A percentile compares a stretch with the other conserved stretches of the same genome.
Evolutionary conservation across 2,888 invertebrate genomes (phyloP).

Genomic region (Drosophila fulvimacula): DNA sequence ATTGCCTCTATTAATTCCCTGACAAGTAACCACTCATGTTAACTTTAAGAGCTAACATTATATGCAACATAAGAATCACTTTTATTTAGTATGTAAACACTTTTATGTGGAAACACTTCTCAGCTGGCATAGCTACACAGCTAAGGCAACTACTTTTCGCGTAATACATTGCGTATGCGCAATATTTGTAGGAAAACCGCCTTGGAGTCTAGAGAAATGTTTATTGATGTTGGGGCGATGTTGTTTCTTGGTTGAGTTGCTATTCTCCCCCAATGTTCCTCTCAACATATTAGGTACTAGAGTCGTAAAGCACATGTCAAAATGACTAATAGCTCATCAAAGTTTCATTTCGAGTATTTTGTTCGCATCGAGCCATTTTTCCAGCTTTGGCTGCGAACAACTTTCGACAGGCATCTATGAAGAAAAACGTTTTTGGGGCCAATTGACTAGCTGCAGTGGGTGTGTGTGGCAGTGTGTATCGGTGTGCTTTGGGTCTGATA

Average conservation of each 20-base stretch:
- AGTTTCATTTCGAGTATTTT: constrained; percentile 65
- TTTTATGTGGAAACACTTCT: not conserved
- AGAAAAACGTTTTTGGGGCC: constrained; percentile 32
- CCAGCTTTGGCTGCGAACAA: constrained; percentile 31
- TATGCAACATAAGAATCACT: constrained; percentile 2
- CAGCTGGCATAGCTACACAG: constrained; percentile 13
- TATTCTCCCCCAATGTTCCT: not conserved
- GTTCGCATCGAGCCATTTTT: constrained; percentile 34
- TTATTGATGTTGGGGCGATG: not conserved
- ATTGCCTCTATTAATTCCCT: too few relatives aligned
- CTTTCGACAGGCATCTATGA: constrained; percentile 63
- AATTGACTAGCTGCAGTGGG: constrained; percentile 43
- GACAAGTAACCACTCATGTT: constrained; percentile 1
- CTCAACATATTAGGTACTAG: not conserved
- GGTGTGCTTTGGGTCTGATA: not conserved
- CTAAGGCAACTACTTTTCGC: constrained; percentile 7
- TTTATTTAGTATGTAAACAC: constrained; percentile 7
- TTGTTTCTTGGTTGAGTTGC: constrained; percentile 2
- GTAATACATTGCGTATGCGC: constrained; percentile 50
- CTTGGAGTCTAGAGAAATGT: constrained; percentile 46
- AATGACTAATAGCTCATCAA: constrained; percentile 76
- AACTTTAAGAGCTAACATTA: not conserved
- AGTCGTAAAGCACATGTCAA: constrained; percentile 64
- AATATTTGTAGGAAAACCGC: constrained; percentile 36
- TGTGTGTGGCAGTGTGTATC: not conserved